Conservation (phyloP, 2,113 vertebrate genomes). For the Oryzias woworae region DNA sequence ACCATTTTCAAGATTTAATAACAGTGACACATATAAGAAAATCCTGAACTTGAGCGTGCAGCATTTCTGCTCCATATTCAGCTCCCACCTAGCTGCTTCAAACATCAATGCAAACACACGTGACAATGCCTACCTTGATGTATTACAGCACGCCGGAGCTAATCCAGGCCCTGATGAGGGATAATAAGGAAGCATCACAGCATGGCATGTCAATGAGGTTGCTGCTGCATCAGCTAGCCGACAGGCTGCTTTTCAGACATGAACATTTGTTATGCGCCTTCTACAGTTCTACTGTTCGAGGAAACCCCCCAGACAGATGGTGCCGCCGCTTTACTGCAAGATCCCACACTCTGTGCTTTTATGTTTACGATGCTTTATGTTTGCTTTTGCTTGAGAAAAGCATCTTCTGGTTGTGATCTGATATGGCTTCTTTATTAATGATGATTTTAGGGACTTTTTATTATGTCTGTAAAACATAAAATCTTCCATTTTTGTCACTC, state of each 20-base stretch:
- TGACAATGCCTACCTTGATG: constrained; percentile 11
- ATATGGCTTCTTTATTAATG: neutral
- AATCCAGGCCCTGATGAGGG: constrained; percentile 9
- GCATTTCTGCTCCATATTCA: neutral
- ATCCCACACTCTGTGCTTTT: constrained; percentile 21
- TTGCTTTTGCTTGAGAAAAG: neutral
- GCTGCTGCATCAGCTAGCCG: constrained; percentile 20
- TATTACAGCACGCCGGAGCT: constrained; percentile 9
- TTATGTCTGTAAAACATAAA: no score
- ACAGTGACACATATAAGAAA: neutral
- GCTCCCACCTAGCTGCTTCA: constrained; percentile 39
- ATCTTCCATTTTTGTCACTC: no score
- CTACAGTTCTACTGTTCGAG: constrained; percentile 6
- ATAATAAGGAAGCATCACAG: constrained; percentile 33
- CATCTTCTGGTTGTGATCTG: neutral
- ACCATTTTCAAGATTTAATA: neutral
- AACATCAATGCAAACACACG: constrained; percentile 43
- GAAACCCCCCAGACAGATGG: constrained; percentile 38
- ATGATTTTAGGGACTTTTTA: neutral
- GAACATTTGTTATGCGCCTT: constrained; percentile 34
- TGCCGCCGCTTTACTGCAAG: constrained; percentile 15
- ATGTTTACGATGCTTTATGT: no score
- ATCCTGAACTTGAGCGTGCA: no score
- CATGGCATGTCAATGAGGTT: constrained; percentile 29
- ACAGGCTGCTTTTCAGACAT: constrained; percentile 11